Evolutionary conservation across 2,888 invertebrate species (phyloP).

Genomic region (Drosophila rubida): DNA sequence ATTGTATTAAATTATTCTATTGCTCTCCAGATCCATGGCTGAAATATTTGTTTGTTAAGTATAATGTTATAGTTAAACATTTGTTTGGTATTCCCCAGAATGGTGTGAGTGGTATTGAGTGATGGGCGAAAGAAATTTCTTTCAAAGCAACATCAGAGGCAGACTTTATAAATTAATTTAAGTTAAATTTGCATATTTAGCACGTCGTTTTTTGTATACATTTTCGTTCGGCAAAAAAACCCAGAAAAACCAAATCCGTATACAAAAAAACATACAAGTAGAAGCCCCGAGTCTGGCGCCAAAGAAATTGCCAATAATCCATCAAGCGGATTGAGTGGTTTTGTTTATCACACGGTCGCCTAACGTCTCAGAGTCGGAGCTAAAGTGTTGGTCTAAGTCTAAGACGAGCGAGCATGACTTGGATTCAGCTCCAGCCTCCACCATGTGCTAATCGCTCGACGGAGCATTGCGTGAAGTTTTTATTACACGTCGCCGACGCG

Average conservation of each 20-base stretch:
- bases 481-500: conserved; percentile 63
- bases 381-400: neutral
- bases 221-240: conserved; percentile 42
- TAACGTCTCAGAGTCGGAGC: conserved; percentile 1
- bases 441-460: conserved; percentile 65
- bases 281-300: conserved; percentile 68
- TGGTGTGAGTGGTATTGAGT: conserved; percentile 11
- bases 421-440: conserved; percentile 34
- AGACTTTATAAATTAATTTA: conserved; percentile 61
- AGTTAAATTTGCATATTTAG: conserved; percentile 69
- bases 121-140: conserved; percentile 62
- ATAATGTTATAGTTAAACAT: conserved; percentile 11
- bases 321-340: conserved; percentile 64
- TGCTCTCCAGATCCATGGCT: neutral
- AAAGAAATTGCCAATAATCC: conserved; percentile 76
- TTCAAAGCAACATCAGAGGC: conserved; percentile 27
- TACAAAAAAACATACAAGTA: conserved; percentile 41
- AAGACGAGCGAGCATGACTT: neutral
- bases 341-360: conserved; percentile 44
- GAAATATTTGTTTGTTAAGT: neutral
- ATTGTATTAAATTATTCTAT: neutral
- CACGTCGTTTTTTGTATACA: conserved; percentile 36
- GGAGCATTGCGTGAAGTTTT: conserved; percentile 64
- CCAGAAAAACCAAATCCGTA: conserved; percentile 63
- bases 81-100: conserved; percentile 65